These are phyloP conservation scores for Saccostrea echinata DNA, from an alignment of 1,140 invertebrate genomes.

Conservation along the genomic window DNA sequence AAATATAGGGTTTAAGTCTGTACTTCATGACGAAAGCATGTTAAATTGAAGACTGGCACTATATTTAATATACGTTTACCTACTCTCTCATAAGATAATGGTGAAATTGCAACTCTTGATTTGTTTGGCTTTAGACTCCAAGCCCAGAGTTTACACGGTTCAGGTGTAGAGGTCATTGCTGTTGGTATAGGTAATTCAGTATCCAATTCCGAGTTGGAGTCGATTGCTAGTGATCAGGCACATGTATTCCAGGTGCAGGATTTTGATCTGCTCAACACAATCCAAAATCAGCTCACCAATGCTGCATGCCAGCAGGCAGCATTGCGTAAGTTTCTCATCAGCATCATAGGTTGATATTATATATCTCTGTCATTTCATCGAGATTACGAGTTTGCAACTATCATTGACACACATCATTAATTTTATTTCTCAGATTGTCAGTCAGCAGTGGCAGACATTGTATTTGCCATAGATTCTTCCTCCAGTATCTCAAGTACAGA, in stretches of 20 bases:
- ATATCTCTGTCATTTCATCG: no score
- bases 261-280: slow-evolving; percentile 58
- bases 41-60: no score
- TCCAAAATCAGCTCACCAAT: slow-evolving; percentile 54
- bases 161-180: slow-evolving; percentile 55
- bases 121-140: not conserved
- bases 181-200: slow-evolving; percentile 57
- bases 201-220: slow-evolving; percentile 48
- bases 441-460: slow-evolving; percentile 67
- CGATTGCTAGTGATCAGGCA: slow-evolving; percentile 52
- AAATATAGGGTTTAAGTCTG: no score
- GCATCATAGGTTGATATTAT: not conserved
- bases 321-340: not conserved
- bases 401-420: not conserved
- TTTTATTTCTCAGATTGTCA: slow-evolving; percentile 50
- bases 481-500: slow-evolving; percentile 65
- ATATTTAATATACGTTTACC: no score
- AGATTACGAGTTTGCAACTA: not conserved
- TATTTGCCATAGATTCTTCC: slow-evolving; percentile 70
- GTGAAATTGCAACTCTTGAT: not conserved
- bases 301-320: slow-evolving; percentile 49
- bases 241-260: slow-evolving; percentile 56
- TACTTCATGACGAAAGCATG: no score
- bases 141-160: slow-evolving; percentile 44
- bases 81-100: no score